These are phyloP conservation scores for Sesia bembeciformis DNA, from an alignment of 2,888 invertebrate genomes.

Conservation along the genomic window DNA sequence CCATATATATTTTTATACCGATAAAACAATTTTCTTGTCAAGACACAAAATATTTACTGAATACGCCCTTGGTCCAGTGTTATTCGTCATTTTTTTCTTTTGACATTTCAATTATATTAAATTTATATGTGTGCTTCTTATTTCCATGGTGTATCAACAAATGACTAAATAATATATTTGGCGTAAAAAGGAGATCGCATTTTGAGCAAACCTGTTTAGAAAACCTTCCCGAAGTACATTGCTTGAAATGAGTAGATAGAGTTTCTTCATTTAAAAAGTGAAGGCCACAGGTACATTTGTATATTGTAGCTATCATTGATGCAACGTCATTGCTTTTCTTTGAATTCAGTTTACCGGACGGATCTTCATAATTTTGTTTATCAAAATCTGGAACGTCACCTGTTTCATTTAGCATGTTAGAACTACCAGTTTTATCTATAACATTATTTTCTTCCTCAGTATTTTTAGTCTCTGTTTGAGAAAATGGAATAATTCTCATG, in stretches of 20 bases:
- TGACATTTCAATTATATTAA: constrained; percentile 25
- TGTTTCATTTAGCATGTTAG: constrained; percentile 1
- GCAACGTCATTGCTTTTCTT: not conserved
- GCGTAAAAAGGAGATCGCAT: constrained; percentile 40
- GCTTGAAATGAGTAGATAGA: constrained; percentile 24
- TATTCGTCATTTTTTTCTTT: not conserved
- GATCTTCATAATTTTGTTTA: constrained; percentile 1
- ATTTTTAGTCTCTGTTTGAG: constrained; percentile 5
- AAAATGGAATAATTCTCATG: constrained; percentile 29
- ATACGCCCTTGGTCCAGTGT: no score
- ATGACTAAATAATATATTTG: constrained; percentile 43
- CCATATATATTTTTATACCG: no score
- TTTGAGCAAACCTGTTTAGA: constrained; percentile 43
- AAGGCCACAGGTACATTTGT: constrained; percentile 45
- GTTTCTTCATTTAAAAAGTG: constrained; percentile 34
- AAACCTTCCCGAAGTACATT: constrained; percentile 20
- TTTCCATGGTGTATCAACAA: constrained; percentile 41
- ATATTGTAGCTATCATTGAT: constrained; percentile 22
- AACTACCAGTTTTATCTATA: constrained; percentile 3
- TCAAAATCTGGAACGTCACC: constrained; percentile 2
- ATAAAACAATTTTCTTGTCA: no score
- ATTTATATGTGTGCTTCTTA: constrained; percentile 27
- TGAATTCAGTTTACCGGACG: not conserved
- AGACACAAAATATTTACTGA: no score
- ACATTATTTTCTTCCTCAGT: constrained; percentile 1